Evolutionary conservation across 2,797 vertebrate genomes (phyloP).

Genomic region (Mionectes olivaceus): DNA sequence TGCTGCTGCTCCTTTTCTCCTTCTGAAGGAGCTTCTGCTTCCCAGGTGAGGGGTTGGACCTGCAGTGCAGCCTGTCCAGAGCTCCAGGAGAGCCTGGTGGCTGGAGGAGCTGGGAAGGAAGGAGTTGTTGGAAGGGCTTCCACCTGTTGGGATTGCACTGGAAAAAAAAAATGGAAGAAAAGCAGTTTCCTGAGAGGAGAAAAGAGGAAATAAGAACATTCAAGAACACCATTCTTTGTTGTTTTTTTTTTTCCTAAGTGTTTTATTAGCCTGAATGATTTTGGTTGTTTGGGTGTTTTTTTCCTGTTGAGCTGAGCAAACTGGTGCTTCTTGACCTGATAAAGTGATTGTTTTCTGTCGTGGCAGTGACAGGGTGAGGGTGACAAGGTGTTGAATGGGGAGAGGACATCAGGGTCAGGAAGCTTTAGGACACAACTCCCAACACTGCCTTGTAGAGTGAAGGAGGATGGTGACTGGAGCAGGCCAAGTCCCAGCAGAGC

Average conservation of each 20-base stretch:
- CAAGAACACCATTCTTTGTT: background rate
- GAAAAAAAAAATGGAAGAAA: background rate
- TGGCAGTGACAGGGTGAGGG: background rate
- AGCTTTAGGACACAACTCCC: background rate
- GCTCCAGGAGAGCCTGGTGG: background rate
- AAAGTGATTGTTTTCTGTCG: background rate
- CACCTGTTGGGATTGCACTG: background rate
- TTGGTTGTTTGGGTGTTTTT: background rate
- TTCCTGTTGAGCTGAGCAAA: background rate
- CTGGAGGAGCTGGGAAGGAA: background rate
- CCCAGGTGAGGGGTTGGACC: background rate
- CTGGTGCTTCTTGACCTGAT: background rate
- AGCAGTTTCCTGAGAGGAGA: background rate
- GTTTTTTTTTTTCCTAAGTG: background rate
- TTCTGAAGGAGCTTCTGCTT: background rate
- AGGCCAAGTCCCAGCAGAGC: background rate
- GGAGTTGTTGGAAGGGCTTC: background rate
- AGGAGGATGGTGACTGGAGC: background rate
- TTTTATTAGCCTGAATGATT: background rate
- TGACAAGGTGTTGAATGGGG: background rate
- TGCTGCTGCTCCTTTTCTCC: background rate
- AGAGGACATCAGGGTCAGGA: background rate
- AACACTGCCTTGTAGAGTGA: background rate
- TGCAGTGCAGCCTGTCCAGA: background rate
- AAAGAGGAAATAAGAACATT: background rate